A percentile compares a stretch with the other conserved stretches of the same genome.
phyloP scores from a whole-genome alignment of 2,888 invertebrate species.

The Cerastoderma edule region DNA sequence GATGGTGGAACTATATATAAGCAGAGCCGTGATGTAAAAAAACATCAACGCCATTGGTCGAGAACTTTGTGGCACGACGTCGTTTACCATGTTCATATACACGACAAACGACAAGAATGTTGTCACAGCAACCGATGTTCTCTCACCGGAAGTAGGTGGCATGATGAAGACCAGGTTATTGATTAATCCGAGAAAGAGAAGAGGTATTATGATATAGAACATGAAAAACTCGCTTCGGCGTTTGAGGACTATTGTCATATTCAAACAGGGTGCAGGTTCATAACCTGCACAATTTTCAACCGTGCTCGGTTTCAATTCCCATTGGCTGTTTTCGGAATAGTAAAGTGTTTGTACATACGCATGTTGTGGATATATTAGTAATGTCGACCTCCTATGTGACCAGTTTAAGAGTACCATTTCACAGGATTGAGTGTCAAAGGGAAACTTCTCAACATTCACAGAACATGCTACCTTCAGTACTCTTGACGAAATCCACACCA shows the following conservation, averaged over 20 bases:
- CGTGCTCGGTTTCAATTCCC: slow-evolving; percentile 16
- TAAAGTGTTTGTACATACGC: too few relatives aligned
- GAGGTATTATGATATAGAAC: slow-evolving; percentile 41
- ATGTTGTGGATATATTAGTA: too few relatives aligned
- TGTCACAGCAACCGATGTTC: slow-evolving; percentile 51
- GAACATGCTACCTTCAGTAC: slow-evolving; percentile 37
- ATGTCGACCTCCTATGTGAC: neutral
- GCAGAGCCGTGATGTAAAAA: slow-evolving; percentile 32
- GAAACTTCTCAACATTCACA: slow-evolving; percentile 45
- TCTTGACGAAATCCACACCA: slow-evolving; percentile 28
- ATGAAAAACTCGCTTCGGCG: slow-evolving; percentile 37
- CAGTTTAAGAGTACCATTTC: slow-evolving; percentile 13
- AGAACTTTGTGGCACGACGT: slow-evolving; percentile 51
- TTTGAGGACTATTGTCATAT: slow-evolving; percentile 16
- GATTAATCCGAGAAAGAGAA: slow-evolving; percentile 32
- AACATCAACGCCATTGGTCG: slow-evolving; percentile 50
- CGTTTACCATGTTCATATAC: slow-evolving; percentile 45
- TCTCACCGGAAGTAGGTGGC: slow-evolving; percentile 49
- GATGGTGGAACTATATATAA: slow-evolving; percentile 39
- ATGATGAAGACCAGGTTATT: slow-evolving; percentile 50
- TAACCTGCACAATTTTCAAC: neutral
- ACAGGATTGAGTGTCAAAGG: slow-evolving; percentile 47
- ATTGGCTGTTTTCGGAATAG: slow-evolving; percentile 37
- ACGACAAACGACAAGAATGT: slow-evolving; percentile 55
- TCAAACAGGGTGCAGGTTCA: neutral